Percentiles rank a stretch among this genome's conserved stretches.
Conservation (phyloP, 2,113 vertebrate genomes). For the Oceanites oceanicus region DNA sequence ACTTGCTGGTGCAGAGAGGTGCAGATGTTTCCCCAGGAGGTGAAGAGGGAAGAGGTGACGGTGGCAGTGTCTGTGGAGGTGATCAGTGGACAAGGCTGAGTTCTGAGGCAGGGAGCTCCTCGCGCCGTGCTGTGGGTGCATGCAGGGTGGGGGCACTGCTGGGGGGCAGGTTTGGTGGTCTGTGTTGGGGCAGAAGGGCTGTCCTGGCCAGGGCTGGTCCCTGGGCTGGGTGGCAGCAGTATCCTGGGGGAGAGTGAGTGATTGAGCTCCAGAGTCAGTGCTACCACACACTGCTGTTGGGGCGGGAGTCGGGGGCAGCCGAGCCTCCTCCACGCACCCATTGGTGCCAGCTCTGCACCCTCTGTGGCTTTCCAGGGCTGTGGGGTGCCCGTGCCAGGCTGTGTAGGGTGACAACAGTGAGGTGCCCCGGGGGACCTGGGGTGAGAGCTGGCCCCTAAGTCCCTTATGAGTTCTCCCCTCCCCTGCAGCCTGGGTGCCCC, state of each 20-base stretch:
- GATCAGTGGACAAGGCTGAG: neutral
- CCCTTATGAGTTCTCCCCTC: neutral
- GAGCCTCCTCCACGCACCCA: neutral
- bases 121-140: rapidly evolving
- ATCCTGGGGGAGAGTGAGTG: neutral
- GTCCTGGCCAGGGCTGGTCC: neutral
- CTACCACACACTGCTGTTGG: rapidly evolving
- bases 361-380: rapidly evolving
- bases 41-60: neutral
- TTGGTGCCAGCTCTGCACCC: neutral
- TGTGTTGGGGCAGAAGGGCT: neutral
- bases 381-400: neutral
- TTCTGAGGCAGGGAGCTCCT: neutral
- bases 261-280: neutral
- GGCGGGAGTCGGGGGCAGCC: neutral
- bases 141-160: neutral
- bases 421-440: neutral
- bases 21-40: neutral
- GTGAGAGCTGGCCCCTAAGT: neutral
- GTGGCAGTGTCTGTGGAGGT: neutral
- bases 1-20: neutral
- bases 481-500: neutral
- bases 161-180: neutral
- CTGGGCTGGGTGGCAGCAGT: neutral
- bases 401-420: neutral